phyloP scores from a whole-genome alignment of 2,113 vertebrate species.

The Ictidomys tridecemlineatus region DNA sequence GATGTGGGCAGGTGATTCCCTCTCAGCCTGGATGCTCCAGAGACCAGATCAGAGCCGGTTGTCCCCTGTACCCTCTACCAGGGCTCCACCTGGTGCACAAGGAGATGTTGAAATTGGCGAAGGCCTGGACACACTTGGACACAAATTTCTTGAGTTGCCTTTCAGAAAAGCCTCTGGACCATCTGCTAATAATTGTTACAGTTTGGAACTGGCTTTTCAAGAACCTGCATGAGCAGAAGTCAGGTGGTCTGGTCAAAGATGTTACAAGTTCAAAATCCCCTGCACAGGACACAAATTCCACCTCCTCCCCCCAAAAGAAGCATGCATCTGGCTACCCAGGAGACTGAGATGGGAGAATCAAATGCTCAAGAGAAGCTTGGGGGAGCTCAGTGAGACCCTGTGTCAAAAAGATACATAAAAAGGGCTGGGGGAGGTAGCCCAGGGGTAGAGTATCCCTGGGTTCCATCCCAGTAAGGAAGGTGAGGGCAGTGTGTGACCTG shows the following conservation, averaged over 20 bases:
- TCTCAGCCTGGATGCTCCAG: neutral
- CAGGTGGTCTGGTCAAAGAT: neutral
- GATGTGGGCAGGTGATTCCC: rapidly evolving
- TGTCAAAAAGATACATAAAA: neutral
- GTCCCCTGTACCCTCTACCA: neutral
- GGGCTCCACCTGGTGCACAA: rapidly evolving
- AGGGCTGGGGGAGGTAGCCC: neutral
- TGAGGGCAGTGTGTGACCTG: neutral
- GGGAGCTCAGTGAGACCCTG: neutral
- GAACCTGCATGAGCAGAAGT: neutral
- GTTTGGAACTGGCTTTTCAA: neutral
- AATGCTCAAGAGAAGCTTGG: neutral
- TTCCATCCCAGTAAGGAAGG: neutral
- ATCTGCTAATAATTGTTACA: neutral
- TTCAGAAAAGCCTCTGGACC: neutral
- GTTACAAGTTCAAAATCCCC: neutral
- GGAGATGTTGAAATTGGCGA: neutral
- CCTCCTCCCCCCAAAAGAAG: neutral
- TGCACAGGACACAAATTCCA: neutral
- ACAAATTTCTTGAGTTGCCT: neutral
- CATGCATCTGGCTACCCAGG: neutral
- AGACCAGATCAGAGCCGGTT: neutral
- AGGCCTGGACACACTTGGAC: neutral
- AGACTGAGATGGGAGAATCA: neutral
- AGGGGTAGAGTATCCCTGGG: neutral